Conservation (phyloP, 2,888 invertebrate species). For the Chironomus riparius region DNA sequence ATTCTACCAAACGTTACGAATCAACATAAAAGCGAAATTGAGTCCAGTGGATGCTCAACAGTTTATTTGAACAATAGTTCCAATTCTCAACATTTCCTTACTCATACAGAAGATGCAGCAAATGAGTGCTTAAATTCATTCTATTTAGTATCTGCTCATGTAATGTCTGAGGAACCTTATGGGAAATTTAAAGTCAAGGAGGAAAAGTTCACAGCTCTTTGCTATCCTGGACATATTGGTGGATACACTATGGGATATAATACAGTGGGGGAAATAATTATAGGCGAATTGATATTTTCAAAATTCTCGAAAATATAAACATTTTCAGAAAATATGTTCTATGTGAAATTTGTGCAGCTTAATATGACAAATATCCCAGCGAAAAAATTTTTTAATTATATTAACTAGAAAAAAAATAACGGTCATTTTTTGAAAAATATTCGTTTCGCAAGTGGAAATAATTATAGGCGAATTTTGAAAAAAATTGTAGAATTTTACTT, state of each 20-base stretch:
- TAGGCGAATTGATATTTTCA: no score
- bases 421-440: no score
- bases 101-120: slow-evolving; percentile 79
- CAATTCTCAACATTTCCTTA: slow-evolving; percentile 56
- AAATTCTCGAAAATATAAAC: no score
- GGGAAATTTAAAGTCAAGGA: slow-evolving; percentile 57
- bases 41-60: slow-evolving; percentile 67
- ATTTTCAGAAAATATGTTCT: no score
- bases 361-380: no score
- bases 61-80: slow-evolving; percentile 52
- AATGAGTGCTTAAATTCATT: slow-evolving; percentile 68
- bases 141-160: slow-evolving; percentile 73
- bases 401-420: no score
- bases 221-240: slow-evolving; percentile 80
- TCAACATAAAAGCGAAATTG: slow-evolving; percentile 41
- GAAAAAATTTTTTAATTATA: no score
- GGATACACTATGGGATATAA: slow-evolving; percentile 88
- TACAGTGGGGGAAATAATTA: no score
- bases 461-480: no score
- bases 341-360: no score
- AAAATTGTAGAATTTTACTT: no score
- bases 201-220: slow-evolving; percentile 72
- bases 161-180: slow-evolving; percentile 58
- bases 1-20: slow-evolving; percentile 54
- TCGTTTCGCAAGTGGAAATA: no score